phyloP scores from a whole-genome alignment of 37 sponge, comb jelly and placozoan genomes.

The Tethya wilhelma region DNA sequence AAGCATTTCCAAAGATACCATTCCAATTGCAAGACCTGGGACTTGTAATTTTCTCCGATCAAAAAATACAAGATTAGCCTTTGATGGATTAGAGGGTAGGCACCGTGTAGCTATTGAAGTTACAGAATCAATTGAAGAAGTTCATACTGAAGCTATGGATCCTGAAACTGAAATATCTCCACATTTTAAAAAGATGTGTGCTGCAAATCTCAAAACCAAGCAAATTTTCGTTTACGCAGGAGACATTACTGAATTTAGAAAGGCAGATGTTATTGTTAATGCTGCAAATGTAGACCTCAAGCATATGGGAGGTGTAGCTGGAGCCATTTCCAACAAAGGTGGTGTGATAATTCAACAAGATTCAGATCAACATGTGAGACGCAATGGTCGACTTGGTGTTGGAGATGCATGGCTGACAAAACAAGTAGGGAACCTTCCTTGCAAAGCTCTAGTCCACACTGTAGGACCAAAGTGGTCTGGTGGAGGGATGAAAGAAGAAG shows the following conservation, averaged over 20 bases:
- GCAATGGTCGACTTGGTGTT: conserved; percentile 25
- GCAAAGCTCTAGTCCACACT: conserved; percentile 70
- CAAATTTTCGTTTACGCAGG: conserved; percentile 44
- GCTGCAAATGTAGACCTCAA: conserved; percentile 68
- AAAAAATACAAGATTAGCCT: conserved; percentile 1
- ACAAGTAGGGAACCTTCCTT: conserved; percentile 57
- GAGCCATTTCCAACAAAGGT: conserved; percentile 55
- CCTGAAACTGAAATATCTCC: neutral
- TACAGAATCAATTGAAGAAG: neutral
- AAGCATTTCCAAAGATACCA: neutral
- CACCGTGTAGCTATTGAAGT: conserved; percentile 40
- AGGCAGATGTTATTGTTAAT: conserved; percentile 82
- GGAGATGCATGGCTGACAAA: conserved; percentile 55
- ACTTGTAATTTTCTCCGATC: conserved; percentile 33
- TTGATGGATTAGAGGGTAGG: conserved; percentile 32
- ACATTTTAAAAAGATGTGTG: conserved; percentile 5
- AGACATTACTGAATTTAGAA: conserved; percentile 69
- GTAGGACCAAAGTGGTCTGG: conserved; percentile 62
- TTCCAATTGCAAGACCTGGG: conserved; percentile 26
- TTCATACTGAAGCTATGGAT: neutral
- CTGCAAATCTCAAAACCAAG: conserved; percentile 21
- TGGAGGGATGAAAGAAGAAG: conserved; percentile 18
- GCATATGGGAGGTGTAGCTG: conserved; percentile 72
- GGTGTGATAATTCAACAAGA: conserved; percentile 59
- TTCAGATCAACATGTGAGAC: conserved; percentile 15